These are phyloP conservation scores for Galerucella calmariensis DNA, from an alignment of 2,888 invertebrate genomes.

Conservation along the genomic window DNA sequence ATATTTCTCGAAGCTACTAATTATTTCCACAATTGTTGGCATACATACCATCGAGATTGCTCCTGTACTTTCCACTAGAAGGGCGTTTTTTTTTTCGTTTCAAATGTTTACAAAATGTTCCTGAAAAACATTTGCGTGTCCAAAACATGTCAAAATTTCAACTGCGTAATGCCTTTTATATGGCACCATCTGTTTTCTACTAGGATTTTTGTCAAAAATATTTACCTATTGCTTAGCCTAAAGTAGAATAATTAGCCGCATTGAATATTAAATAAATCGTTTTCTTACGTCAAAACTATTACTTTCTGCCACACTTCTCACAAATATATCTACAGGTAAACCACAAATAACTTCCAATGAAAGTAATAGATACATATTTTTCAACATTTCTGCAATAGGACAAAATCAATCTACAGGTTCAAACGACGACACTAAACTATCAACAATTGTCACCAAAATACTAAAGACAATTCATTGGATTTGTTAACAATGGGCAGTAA, in stretches of 20 bases:
- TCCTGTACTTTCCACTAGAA: no score
- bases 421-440: slow-evolving; percentile 18
- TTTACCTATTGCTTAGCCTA: no score
- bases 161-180: no score
- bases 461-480: slow-evolving; percentile 33
- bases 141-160: no score
- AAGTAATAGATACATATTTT: slow-evolving; percentile 18
- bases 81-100: no score
- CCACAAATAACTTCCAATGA: slow-evolving; percentile 34
- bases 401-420: slow-evolving; percentile 10
- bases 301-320: slow-evolving; percentile 46
- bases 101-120: no score
- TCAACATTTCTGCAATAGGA: not conserved
- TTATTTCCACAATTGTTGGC: no score
- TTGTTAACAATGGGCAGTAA: slow-evolving; percentile 26
- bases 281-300: slow-evolving; percentile 47
- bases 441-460: slow-evolving; percentile 24
- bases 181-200: no score
- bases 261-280: not conserved
- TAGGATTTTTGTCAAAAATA: no score
- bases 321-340: slow-evolving; percentile 42
- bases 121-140: no score
- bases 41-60: no score
- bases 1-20: no score
- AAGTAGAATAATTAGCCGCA: not conserved